Percentiles rank a stretch among this genome's conserved stretches.
phyloP scores from a whole-genome alignment of 1,140 invertebrate species.

The Sitodiplosis mosellana region DNA sequence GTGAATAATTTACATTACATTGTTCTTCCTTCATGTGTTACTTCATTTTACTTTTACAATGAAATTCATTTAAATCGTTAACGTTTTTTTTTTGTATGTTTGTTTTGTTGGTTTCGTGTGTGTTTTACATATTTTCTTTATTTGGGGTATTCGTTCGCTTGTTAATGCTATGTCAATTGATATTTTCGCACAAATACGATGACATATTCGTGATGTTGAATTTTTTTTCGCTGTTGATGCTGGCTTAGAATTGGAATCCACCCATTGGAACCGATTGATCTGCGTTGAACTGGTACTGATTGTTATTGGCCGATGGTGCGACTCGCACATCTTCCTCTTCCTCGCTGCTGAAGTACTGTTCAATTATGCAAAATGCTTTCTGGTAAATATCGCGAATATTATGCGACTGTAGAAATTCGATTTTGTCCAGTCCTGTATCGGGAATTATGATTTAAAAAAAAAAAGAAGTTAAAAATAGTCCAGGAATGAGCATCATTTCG shows the following conservation, averaged over 20 bases:
- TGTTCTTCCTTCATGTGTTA: too few species aligned
- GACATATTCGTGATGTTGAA: constrained; percentile 6
- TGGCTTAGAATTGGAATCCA: constrained; percentile 56
- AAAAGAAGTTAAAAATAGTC: neutral
- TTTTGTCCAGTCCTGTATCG: constrained; percentile 82
- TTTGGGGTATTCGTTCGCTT: neutral
- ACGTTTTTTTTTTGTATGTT: neutral
- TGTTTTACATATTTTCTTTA: neutral
- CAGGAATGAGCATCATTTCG: neutral
- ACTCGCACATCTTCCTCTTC: constrained; percentile 67
- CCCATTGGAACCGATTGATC: constrained; percentile 55
- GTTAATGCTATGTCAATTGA: neutral
- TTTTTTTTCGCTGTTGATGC: neutral
- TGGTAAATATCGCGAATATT: constrained; percentile 93
- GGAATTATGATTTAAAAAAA: constrained; percentile 10
- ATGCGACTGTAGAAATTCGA: constrained; percentile 91
- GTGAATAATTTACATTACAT: too few species aligned
- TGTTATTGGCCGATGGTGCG: constrained; percentile 59
- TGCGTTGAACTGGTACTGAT: constrained; percentile 55
- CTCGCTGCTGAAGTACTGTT: constrained; percentile 76
- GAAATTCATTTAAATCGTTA: neutral
- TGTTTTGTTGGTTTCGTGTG: too few species aligned
- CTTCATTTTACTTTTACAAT: too few species aligned
- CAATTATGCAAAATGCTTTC: constrained; percentile 91
- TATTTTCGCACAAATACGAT: constrained; percentile 4